Conservation (phyloP, 2,113 vertebrate genomes). For the Zosterops pallidus region DNA sequence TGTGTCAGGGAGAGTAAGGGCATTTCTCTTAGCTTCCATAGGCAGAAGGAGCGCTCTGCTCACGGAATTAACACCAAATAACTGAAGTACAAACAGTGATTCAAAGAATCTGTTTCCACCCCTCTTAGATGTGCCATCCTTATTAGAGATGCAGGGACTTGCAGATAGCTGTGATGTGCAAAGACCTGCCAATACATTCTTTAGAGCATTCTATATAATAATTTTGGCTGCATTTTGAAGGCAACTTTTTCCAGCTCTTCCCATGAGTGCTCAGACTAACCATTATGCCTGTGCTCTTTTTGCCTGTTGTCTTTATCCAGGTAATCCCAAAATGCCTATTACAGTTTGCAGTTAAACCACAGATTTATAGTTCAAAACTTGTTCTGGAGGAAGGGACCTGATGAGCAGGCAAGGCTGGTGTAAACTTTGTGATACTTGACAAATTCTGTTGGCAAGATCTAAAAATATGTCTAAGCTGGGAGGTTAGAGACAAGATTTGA, state of each 20-base stretch:
- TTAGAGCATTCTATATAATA: background rate
- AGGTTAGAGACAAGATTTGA: background rate
- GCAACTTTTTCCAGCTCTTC: background rate
- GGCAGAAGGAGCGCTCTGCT: fast-evolving
- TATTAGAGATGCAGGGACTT: background rate
- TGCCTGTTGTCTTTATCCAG: background rate
- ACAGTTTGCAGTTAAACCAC: background rate
- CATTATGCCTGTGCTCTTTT: background rate
- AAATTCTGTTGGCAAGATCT: background rate
- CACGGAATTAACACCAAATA: fast-evolving
- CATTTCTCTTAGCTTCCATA: background rate
- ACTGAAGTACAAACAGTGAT: background rate
- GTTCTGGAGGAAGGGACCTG: background rate
- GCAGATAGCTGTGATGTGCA: background rate
- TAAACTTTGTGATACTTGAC: background rate
- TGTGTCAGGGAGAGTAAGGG: background rate
- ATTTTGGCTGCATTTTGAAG: background rate
- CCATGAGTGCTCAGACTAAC: background rate
- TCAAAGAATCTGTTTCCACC: background rate
- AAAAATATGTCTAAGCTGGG: background rate
- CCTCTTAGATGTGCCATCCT: background rate
- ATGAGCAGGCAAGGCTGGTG: background rate
- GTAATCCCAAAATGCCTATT: background rate
- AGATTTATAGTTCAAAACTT: background rate
- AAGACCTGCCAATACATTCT: background rate